Evolutionary conservation across 1,140 invertebrate genomes (phyloP), one percentile per base, ranked within the genome.

Genomic region (Drosophila varians): DNA sequence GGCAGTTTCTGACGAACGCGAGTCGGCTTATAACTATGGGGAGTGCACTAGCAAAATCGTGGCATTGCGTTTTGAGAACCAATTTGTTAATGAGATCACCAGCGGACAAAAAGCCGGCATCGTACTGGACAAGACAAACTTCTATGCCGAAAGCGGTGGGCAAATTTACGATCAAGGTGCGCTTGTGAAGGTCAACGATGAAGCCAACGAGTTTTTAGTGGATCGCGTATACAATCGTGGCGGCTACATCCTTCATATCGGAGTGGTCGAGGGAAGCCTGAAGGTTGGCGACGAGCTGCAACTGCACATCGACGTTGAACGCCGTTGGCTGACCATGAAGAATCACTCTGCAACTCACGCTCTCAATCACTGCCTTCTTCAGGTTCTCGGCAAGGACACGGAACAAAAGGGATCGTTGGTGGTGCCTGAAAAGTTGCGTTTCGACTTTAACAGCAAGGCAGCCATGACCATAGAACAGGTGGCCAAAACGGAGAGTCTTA

Each of bases 271-370:
- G 92, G 98, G 98, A 14, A 93, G 90, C 0, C 91, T 99, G 7
- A 94, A 93, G 84, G 94, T 98, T 49, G 98, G 98, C 2, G 98
- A 99, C 92, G 94, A 94, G 87, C 92, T 99, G 6, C 92, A 94
- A 52, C 92, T 98, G 11, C 93, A 95, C 65, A 93, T 99, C 62
- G 98, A 99, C 92, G 94, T 94, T 51, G 93, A 95, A 74, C 93
- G 98, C 60, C 93, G 98, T 89, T 93, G 95, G 75, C 91, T 96
- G 4, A 93, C 99, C 18, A 99, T 99, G 99, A 99, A 97, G 84
- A 99, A 99, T 92, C 99, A 99, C 88, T 99, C 99, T 18, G 99
- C 97, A 19, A 99, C 99, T 1, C 99, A 99, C 92, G 94, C 98
- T 45, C 93, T 99, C 0, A 99, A 99, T 93, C 98, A 96, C 93